These are phyloP conservation scores for Microcebus jonahi DNA, from an alignment of 2,113 vertebrate genomes.

Conservation along the genomic window DNA sequence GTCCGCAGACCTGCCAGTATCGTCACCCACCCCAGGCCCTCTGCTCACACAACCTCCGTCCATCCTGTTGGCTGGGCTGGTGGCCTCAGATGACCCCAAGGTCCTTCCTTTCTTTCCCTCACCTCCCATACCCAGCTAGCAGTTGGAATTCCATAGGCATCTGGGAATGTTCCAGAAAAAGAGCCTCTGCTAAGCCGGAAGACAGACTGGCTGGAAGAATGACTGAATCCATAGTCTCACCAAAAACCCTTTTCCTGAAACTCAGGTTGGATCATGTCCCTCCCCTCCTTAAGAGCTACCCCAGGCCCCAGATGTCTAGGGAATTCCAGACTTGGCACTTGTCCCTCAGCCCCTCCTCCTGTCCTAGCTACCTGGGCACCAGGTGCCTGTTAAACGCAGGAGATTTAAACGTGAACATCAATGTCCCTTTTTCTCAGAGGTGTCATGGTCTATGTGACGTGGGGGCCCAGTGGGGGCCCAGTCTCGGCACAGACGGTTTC, in stretches of 20 bases:
- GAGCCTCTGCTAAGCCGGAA: not conserved
- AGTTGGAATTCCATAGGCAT: not conserved
- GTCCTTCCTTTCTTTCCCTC: not conserved
- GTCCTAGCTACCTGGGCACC: not conserved
- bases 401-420: not conserved
- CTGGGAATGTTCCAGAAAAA: not conserved
- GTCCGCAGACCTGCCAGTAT: not conserved
- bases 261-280: not conserved
- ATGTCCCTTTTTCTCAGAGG: not conserved
- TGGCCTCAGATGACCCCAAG: not conserved
- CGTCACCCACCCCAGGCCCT: rapidly evolving
- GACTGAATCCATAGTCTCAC: not conserved
- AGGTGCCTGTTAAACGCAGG: not conserved
- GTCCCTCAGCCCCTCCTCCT: not conserved
- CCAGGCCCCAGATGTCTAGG: not conserved
- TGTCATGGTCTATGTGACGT: no score
- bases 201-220: not conserved
- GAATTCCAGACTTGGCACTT: not conserved
- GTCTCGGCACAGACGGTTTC: not conserved
- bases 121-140: not conserved
- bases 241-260: not conserved
- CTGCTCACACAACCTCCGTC: not conserved
- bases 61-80: not conserved
- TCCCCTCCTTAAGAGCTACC: not conserved
- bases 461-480: no score